Percentiles rank a stretch among this genome's conserved stretches.
phyloP scores from a whole-genome alignment of 2,113 vertebrate species.

The Penelope pileata region DNA sequence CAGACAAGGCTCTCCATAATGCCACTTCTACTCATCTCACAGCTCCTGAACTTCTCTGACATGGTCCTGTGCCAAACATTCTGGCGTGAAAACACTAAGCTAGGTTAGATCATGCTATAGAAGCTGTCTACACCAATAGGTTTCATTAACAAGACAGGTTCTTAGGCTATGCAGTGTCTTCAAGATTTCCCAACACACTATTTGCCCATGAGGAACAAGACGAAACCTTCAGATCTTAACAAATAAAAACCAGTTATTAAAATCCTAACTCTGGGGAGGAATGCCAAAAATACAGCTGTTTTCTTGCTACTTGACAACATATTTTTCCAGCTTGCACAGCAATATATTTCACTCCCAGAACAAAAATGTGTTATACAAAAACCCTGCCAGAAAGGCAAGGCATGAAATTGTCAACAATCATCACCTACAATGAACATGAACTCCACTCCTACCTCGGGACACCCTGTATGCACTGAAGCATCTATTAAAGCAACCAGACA shows the following conservation, averaged over 20 bases:
- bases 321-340: neutral
- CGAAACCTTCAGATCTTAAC: rapidly evolving
- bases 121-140: neutral
- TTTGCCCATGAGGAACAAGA: neutral
- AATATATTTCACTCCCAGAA: neutral
- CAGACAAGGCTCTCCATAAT: neutral
- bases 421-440: neutral
- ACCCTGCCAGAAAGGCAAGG: neutral
- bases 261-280: neutral
- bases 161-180: neutral
- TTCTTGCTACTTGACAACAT: neutral
- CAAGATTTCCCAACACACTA: neutral
- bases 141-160: neutral
- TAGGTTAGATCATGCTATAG: neutral
- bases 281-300: neutral
- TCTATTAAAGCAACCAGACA: neutral
- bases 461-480: neutral
- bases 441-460: neutral
- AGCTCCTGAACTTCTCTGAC: neutral
- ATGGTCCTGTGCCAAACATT: neutral
- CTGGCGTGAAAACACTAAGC: neutral
- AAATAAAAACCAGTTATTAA: neutral
- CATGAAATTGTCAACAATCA: neutral
- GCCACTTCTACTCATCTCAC: neutral
- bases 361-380: neutral